Base-by-base conservation (phyloP, 2,113 vertebrate genomes). In the western clawed frog (Xenopus tropicalis) region DNA sequence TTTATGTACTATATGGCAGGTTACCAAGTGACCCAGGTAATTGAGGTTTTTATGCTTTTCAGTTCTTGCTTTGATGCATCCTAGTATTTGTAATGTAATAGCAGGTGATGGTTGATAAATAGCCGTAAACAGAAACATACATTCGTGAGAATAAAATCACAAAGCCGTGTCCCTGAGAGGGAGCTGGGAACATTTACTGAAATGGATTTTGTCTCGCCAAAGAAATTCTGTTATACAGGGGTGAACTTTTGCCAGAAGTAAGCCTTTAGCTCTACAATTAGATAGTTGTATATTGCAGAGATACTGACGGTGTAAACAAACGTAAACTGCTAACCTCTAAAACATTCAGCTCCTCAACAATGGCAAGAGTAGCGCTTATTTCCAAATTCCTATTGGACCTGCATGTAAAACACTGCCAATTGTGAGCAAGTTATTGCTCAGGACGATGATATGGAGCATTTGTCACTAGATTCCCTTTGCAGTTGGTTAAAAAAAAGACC, bases 41-140 rank as follows among this genome's bases (percentile, higher is more conserved):
- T 76, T 76, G 73, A 76, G 73, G 73, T 69, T 76, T 76, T 69
- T 69, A 76, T 76, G 66, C 73, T 76, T 69, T 76, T 54, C 73
- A 76, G 73, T 22, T 54, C 54, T 44, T 24, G 59, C 66, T 76
- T 76, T 76, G 73, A 76, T 76, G 73, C 69, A 76, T 76, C 66
- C 66, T 69, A 58, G 66, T 76, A 76, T 76, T 61, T 69, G 73
- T 69, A 76, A 76, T 76, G 73, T 76, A 76, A 76, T 76, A 76
- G 73, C 73, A 76, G 73, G 73, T 76, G 73, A 76, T 76, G 73
- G 73, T 68, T 76, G 73, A 76, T 76, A 76, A 76, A 76, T 76
- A 76, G 73, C 68, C 59, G 59, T 76, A 76, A 76, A 76, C 73
- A 76, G 73, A 51, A 76, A 76, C 73, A 63, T 61, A 63, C 66